phyloP scores from a whole-genome alignment of 2,888 invertebrate genomes.

The Glyphotaelius pellucidus region DNA sequence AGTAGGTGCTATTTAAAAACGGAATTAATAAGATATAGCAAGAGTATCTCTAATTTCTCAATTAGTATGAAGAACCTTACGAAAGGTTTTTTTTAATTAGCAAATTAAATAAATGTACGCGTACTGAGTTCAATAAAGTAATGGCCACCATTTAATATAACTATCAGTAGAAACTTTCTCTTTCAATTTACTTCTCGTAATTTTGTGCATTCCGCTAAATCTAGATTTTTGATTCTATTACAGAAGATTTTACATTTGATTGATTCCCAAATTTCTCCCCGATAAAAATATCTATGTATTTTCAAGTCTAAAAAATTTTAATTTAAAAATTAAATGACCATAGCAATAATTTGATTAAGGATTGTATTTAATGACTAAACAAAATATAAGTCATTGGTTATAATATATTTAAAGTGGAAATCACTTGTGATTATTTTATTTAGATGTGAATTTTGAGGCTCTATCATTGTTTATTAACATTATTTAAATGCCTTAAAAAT shows the following conservation, averaged over 20 bases:
- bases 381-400: no score
- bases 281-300: not conserved
- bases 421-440: slow-evolving; percentile 29
- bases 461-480: slow-evolving; percentile 8
- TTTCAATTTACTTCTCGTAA: not conserved
- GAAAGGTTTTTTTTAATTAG: no score
- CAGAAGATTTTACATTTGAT: not conserved
- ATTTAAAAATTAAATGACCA: slow-evolving; percentile 14
- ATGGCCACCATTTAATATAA: not conserved
- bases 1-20: not conserved
- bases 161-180: not conserved
- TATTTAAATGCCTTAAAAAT: slow-evolving; percentile 54
- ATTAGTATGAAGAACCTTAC: not conserved
- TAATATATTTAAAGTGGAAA: slow-evolving; percentile 9
- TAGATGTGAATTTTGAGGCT: not conserved
- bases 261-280: not conserved
- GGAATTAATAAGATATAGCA: not conserved
- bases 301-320: not conserved
- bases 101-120: not conserved
- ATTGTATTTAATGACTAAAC: not conserved
- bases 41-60: not conserved
- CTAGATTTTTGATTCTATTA: not conserved
- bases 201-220: not conserved
- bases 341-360: slow-evolving; percentile 18
- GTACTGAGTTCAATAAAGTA: not conserved